Evolutionary conservation across 2,888 invertebrate genomes (phyloP).

Genomic region (Ryuthela nishihirai): DNA sequence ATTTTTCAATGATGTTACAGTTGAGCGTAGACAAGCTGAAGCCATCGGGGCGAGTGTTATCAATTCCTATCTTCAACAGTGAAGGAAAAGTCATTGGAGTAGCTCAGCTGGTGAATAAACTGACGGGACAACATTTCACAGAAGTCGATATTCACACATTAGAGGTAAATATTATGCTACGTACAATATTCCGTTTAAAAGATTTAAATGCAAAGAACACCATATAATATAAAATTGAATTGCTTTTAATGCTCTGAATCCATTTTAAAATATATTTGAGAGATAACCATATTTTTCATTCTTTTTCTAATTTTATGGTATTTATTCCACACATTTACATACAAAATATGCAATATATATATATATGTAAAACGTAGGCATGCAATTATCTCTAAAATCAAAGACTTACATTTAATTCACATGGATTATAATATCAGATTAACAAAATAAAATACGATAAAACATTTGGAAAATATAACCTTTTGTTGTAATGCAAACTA

Average conservation of each 20-base stretch:
- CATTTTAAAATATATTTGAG: too few relatives aligned
- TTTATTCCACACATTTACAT: too few relatives aligned
- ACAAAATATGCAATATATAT: too few relatives aligned
- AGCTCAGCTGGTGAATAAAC: conserved; percentile 88
- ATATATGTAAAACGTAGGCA: too few relatives aligned
- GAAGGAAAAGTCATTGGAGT: conserved; percentile 85
- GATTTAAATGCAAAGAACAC: too few relatives aligned
- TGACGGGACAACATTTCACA: conserved; percentile 75
- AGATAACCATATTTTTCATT: neutral
- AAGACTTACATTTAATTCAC: too few relatives aligned
- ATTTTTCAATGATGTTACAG: too few relatives aligned
- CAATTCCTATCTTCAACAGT: conserved; percentile 89
- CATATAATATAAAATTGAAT: neutral
- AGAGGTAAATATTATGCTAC: conserved; percentile 55
- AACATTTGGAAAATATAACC: too few relatives aligned
- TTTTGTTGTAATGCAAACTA: too few relatives aligned
- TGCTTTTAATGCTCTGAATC: neutral
- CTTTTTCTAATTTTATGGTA: neutral
- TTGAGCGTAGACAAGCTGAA: conserved; percentile 42
- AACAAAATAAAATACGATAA: too few relatives aligned
- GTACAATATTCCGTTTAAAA: neutral
- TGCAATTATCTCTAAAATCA: too few relatives aligned
- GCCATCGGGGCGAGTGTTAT: conserved; percentile 64
- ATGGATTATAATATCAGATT: too few relatives aligned
- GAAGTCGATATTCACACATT: conserved; percentile 88